These are phyloP conservation scores for Hylaeus volcanicus DNA, from an alignment of 1,140 invertebrate genomes.

Conservation along the genomic window DNA sequence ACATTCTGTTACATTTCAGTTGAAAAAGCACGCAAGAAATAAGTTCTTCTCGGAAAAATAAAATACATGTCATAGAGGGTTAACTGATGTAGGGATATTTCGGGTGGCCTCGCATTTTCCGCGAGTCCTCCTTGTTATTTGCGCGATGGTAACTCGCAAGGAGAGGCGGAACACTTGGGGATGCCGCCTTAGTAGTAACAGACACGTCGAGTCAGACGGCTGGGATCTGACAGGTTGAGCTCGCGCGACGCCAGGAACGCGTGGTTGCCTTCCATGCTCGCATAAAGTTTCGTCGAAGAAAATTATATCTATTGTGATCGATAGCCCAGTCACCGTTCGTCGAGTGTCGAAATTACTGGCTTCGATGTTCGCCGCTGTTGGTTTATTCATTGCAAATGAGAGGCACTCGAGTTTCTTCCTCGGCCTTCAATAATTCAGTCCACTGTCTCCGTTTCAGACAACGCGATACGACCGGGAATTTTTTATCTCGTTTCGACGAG, in stretches of 20 bases:
- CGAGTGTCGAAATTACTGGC: background rate
- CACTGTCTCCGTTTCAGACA: background rate
- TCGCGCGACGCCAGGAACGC: background rate
- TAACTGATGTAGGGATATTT: no score
- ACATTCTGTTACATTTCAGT: no score
- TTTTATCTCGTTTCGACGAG: no score
- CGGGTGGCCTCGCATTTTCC: no score
- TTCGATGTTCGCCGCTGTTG: background rate
- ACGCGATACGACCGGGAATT: background rate
- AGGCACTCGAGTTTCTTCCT: background rate
- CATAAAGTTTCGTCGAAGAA: background rate
- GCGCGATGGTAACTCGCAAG: no score
- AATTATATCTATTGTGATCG: constrained; percentile 13
- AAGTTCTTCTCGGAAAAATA: no score
- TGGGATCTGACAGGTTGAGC: no score
- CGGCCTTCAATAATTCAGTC: constrained; percentile 3
- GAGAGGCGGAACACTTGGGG: background rate
- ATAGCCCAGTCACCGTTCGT: background rate
- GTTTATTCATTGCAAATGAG: constrained; percentile 11
- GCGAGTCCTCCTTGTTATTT: no score
- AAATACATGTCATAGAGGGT: no score
- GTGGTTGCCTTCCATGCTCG: background rate
- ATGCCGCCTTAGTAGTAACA: constrained; percentile 22
- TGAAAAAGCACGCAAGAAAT: no score
- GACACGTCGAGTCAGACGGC: constrained; percentile 8